Evolutionary conservation across 2,797 vertebrate genomes (phyloP), one percentile per base, ranked within the genome.

Genomic region (Staurois parvus): DNA sequence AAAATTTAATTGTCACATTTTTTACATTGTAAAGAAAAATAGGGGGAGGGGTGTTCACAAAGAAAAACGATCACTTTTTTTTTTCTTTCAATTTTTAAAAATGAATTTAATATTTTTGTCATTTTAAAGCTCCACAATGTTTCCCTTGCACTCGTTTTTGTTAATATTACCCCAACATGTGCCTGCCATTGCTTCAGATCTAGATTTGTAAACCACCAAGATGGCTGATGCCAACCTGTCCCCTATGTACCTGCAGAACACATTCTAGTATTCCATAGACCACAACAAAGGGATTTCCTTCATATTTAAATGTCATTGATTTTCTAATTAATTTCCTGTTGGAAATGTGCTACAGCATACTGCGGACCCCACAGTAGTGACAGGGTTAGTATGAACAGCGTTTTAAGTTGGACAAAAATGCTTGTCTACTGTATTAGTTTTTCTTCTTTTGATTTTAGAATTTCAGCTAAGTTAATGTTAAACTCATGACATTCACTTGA

Each of bases 391-490:
- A 73, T 82, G 79, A 69, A 52, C 88, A 90, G 66, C 83, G 59
- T 90, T 91, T 90, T 91, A 93, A 91, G 88, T 93, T 93, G 91
- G 84, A 89, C 87, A 86, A 83, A 81, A 81, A 85, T 40, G 81
- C 66, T 89, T 82, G 85, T 82, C 28, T 78, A 87, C 89, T 28
- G 32, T 59, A 48, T 69, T 48, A 4, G 21, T 76, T 77, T 85
- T 86, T 85, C 84, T 89, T 81, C 86, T 42, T 90, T 83, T 78
- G 42, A 89, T 91, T 91, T 88, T 89, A 88, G 87, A 83, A 79
- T 88, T 72, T 75, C 85, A 87, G 69, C 34, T 67, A 56, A 80
- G 56, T 24, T 52, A 74, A 48, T 87, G n/a, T 84, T 69, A 88
- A 32, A 88, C 85, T 62, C 40, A 34, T 89, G 88, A 89, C 90